phyloP scores from a whole-genome alignment of 2,113 vertebrate genomes.

The Mormyrus lacerda region DNA sequence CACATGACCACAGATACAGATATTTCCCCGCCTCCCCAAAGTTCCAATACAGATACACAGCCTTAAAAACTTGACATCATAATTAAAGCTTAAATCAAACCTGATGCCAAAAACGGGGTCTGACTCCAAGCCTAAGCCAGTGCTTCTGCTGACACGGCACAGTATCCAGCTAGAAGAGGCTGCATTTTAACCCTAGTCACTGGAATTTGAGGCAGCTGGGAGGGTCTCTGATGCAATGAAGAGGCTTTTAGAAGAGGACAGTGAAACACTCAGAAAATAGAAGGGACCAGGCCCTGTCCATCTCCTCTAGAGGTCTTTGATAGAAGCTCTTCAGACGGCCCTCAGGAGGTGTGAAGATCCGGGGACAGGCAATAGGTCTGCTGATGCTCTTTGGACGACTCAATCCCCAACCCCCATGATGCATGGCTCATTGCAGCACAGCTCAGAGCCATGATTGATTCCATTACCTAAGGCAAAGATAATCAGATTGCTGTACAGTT shows the following conservation, averaged over 20 bases:
- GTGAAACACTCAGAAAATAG: neutral
- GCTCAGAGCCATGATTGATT: slow-evolving; percentile 47
- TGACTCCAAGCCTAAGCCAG: neutral
- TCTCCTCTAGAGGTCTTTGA: slow-evolving; percentile 4
- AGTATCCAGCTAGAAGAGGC: neutral
- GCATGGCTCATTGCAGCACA: slow-evolving; percentile 30
- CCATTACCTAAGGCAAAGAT: slow-evolving; percentile 45
- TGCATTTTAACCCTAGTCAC: neutral
- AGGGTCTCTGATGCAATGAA: neutral
- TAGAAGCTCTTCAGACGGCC: neutral
- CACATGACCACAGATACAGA: neutral
- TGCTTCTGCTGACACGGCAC: neutral
- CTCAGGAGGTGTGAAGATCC: slow-evolving; percentile 11
- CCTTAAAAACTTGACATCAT: neutral
- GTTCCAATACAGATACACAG: neutral
- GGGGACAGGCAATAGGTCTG: slow-evolving; percentile 39
- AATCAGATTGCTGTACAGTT: slow-evolving; percentile 46
- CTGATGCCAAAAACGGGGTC: neutral
- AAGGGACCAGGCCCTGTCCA: slow-evolving; percentile 26
- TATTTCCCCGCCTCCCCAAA: neutral
- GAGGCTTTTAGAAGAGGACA: neutral
- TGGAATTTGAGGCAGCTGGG: neutral
- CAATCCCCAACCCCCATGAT: slow-evolving; percentile 47
- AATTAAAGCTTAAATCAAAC: neutral
- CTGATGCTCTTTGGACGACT: slow-evolving; percentile 63